Base-by-base conservation (phyloP, 2,797 vertebrate species). In the Lates japonicus region DNA sequence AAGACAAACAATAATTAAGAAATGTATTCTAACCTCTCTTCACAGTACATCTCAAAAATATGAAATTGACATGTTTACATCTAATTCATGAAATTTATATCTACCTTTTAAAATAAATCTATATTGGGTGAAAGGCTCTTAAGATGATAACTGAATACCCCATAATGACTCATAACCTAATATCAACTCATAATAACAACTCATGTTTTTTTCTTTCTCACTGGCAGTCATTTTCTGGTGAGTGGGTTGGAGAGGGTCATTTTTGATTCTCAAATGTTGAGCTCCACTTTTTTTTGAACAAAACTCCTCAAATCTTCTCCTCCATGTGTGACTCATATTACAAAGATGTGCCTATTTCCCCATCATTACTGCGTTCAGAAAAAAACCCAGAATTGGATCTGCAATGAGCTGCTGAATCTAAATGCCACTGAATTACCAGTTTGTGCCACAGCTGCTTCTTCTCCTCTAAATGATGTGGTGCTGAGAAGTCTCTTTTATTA, bases 401-500 rank as follows among this genome's bases (percentile, higher is more conserved):
- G 52, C 46, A 5, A 74, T 51, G 31, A 78, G 39, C 57, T 7
- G 5, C 58, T 74, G 51, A n/a, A 74, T 69, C 9, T 57, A 49
- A 7, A 69, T 58, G 52, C 29, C 41, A 20, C 20, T 35, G 61
- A 83, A 68, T 41, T 37, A 29, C 61, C 62, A 41, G 49, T 11
- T 12, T 65, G 62, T 4, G 8, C 52, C 60, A 57, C 82, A 82
- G 76, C 76, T 84, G 71, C 57, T 72, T 44, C 42, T 67, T 74
- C 19, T 11, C 41, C 54, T 48, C 16, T 3, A 42, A 75, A 52
- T 44, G 33, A 76, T 76, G 74, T 5, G 22, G n/a, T 54, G 68
- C 60, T 19, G 44, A 72, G 70, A 70, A 66, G 67, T 44, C 42
- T 84, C 58, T 74, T 77, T 74, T 80, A 70, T 72, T 63, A 49